Evolutionary conservation across 2,888 invertebrate genomes (phyloP).

Genomic region (Agriotes lineatus): DNA sequence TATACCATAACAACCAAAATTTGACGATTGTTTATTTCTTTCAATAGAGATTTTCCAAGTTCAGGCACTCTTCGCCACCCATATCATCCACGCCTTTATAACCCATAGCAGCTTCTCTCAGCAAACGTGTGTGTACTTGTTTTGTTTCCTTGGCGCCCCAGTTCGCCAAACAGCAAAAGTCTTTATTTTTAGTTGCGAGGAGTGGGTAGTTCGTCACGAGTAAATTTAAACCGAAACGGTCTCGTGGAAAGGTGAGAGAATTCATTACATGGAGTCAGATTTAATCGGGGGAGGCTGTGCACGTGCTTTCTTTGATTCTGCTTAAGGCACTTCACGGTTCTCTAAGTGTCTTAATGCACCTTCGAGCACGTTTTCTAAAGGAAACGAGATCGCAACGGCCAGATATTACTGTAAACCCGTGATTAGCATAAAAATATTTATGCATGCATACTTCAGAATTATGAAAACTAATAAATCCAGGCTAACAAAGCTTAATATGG

Average conservation of each 20-base stretch:
- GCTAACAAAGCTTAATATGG: too few species aligned
- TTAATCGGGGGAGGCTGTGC: conserved; percentile 40
- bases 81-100: too few species aligned
- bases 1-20: too few species aligned
- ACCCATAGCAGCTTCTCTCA: too few species aligned
- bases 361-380: conserved; percentile 32
- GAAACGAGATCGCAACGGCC: conserved; percentile 22
- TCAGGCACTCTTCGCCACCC: too few species aligned
- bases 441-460: not conserved
- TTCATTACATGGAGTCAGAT: conserved; percentile 36
- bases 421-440: not conserved
- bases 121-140: not conserved
- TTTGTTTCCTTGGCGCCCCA: not conserved
- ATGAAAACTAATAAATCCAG: too few species aligned
- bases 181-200: conserved; percentile 6
- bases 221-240: conserved; percentile 15
- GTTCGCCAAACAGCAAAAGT: not conserved
- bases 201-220: conserved; percentile 6
- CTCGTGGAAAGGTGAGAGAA: conserved; percentile 35
- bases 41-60: too few species aligned
- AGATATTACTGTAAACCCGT: conserved; percentile 17
- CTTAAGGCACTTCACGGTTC: conserved; percentile 36
- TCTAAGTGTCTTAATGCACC: conserved; percentile 35
- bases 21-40: too few species aligned
- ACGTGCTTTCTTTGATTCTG: conserved; percentile 37